These are phyloP conservation scores for Drosophila picticornis DNA, from an alignment of 2,888 invertebrate genomes.

Conservation along the genomic window DNA sequence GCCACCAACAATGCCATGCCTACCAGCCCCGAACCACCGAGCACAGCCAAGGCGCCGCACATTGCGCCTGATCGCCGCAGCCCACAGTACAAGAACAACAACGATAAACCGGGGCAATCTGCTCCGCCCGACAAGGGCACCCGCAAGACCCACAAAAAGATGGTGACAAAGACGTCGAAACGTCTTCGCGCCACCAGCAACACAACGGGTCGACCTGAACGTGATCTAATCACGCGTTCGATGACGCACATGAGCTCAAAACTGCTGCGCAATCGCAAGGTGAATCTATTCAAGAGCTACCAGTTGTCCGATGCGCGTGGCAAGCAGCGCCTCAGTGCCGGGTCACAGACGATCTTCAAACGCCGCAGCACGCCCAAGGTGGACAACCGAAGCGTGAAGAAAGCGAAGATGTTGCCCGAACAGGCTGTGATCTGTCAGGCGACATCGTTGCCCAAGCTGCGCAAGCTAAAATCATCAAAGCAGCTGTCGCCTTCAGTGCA, in stretches of 20 bases:
- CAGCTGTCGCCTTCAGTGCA: slow-evolving; percentile 28
- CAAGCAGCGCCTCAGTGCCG: slow-evolving; percentile 62
- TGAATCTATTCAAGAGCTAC: slow-evolving; percentile 70
- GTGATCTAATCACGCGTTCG: slow-evolving; percentile 72
- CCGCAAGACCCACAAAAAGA: slow-evolving; percentile 32
- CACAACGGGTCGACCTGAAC: slow-evolving; percentile 11
- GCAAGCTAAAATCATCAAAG: background rate
- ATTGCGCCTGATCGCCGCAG: background rate
- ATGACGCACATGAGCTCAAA: slow-evolving; percentile 69
- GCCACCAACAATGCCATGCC: slow-evolving; percentile 50
- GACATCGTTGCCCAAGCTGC: background rate
- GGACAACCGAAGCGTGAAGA: slow-evolving; percentile 24
- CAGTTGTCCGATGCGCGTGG: slow-evolving; percentile 47
- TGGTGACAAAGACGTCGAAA: slow-evolving; percentile 10
- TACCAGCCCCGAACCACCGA: too few relatives aligned
- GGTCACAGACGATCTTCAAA: slow-evolving; percentile 30
- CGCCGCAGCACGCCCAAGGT: slow-evolving; percentile 3
- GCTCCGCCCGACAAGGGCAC: background rate
- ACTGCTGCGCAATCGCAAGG: slow-evolving; percentile 77
- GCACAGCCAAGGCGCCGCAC: background rate
- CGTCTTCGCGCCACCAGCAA: slow-evolving; percentile 47
- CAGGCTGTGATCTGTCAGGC: slow-evolving; percentile 4
- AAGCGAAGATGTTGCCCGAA: background rate
- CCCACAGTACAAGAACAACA: slow-evolving; percentile 12
- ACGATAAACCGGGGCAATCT: slow-evolving; percentile 1